phyloP scores from a whole-genome alignment of 2,797 vertebrate genomes.

The Cyclopterus lumpus region DNA sequence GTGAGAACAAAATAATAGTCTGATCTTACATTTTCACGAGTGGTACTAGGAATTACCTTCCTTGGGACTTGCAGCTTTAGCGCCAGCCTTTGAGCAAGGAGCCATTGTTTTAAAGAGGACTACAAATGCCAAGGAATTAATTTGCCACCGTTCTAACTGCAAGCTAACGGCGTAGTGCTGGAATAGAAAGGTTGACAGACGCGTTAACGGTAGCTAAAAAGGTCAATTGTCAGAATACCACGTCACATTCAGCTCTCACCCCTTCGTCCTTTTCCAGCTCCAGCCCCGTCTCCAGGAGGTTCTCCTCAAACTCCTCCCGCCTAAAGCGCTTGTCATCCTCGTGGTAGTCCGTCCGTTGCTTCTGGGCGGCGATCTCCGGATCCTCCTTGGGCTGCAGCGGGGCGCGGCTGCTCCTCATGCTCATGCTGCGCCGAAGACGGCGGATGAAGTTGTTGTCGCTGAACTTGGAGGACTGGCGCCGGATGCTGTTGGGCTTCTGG shows the following conservation, averaged over 20 bases:
- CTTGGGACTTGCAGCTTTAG: background rate
- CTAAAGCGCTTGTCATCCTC: slow-evolving; percentile 91
- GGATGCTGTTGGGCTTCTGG: slow-evolving; percentile 81
- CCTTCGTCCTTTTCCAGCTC: slow-evolving; percentile 93
- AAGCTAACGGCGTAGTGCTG: background rate
- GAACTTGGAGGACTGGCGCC: slow-evolving; percentile 68
- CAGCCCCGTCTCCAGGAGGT: slow-evolving; percentile 91
- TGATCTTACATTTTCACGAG: no score
- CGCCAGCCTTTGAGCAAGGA: background rate
- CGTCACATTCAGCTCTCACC: slow-evolving; percentile 75
- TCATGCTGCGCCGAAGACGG: slow-evolving; percentile 78
- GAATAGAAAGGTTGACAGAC: background rate
- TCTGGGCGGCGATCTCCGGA: slow-evolving; percentile 79
- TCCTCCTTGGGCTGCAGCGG: slow-evolving; percentile 80
- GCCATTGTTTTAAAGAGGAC: background rate
- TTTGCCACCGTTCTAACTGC: no score
- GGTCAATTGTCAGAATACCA: background rate
- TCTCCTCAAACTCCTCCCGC: slow-evolving; percentile 92
- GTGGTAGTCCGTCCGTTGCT: slow-evolving; percentile 83
- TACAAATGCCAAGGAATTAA: background rate
- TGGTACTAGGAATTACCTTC: no score
- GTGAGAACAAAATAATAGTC: no score
- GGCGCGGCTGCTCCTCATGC: slow-evolving; percentile 76
- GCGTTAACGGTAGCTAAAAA: background rate
- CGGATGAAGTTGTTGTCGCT: slow-evolving; percentile 69